Evolutionary conservation across 2,113 vertebrate genomes (phyloP), one percentile per base, ranked within the genome.

Genomic region (Miniopterus natalensis): DNA sequence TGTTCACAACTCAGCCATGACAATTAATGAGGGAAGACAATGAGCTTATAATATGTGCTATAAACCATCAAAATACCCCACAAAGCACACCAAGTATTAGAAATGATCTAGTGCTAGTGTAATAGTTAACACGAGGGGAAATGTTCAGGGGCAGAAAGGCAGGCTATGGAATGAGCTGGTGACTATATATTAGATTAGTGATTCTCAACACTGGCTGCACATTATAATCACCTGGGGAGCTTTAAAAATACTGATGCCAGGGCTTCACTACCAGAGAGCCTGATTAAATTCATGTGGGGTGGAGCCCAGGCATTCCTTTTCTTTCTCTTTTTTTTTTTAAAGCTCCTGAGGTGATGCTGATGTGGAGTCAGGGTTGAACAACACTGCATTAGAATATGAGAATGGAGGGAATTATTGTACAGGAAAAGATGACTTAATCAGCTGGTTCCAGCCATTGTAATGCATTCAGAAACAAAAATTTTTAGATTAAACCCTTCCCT

Each of bases 161-260:
- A 88, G 73, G 63, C 90, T 57, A 63, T 31, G 73, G 63, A 94
- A 96, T 53, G 83, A 89, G 94, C 77, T 93, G 74, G 81, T 75
- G 91, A 92, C 81, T 29, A 18, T 88, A 14, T 70, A 65, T 75
- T 75, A 90, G 49, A 85, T 86, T 80, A 90, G 97, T 57, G 78
- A 88, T 78, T 91, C 83, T 97, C 92, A 90, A 70, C 95, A 88
- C 45, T 68, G 85, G 18, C 80, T 97, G 84, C 77, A 88, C 90
- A 86, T 97, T 96, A 94, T 29, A 23, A 66, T 88, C 88, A 96
- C 70, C 88, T 51, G 40, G 97, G 94, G 97, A 97, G 74, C 78
- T 88, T 96, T 79, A 94, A 79, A 94, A 88, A 78, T 63, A 63
- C 81, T 55, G 25, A 68, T 93, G 68, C 84, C 85, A 84, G 57